These are phyloP conservation scores for Serrognathus titanus DNA, from an alignment of 2,888 invertebrate genomes.

Conservation along the genomic window DNA sequence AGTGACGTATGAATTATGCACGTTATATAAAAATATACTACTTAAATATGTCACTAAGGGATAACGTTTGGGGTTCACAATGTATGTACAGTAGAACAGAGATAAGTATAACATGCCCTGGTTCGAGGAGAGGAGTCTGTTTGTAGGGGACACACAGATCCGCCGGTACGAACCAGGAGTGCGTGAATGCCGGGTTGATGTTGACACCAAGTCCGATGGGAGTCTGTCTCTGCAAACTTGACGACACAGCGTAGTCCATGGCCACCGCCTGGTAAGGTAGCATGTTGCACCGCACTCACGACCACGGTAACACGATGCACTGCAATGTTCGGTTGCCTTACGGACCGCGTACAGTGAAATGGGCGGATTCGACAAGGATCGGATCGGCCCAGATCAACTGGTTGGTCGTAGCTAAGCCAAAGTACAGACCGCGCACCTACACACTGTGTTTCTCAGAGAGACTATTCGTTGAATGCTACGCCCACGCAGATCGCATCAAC, in stretches of 20 bases:
- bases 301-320: slow-evolving; percentile 26
- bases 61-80: background rate
- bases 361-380: slow-evolving; percentile 38
- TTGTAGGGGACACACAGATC: slow-evolving; percentile 88
- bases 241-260: slow-evolving; percentile 74
- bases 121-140: slow-evolving; percentile 81
- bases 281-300: slow-evolving; percentile 52
- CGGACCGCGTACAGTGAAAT: slow-evolving; percentile 19
- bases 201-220: slow-evolving; percentile 53
- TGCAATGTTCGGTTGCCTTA: slow-evolving; percentile 8
- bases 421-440: slow-evolving; percentile 35
- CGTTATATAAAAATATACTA: background rate
- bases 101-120: slow-evolving; percentile 78
- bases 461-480: slow-evolving; percentile 43
- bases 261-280: slow-evolving; percentile 86
- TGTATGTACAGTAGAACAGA: slow-evolving; percentile 27
- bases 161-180: slow-evolving; percentile 94
- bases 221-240: slow-evolving; percentile 42
- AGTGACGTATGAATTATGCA: no score
- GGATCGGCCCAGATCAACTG: slow-evolving; percentile 40
- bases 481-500: slow-evolving; percentile 47
- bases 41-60: slow-evolving; percentile 2
- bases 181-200: slow-evolving; percentile 79
- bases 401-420: slow-evolving; percentile 47
- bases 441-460: slow-evolving; percentile 37